Base-by-base conservation (phyloP, 1,140 invertebrate species). In the Oryzaephilus surinamensis region DNA sequence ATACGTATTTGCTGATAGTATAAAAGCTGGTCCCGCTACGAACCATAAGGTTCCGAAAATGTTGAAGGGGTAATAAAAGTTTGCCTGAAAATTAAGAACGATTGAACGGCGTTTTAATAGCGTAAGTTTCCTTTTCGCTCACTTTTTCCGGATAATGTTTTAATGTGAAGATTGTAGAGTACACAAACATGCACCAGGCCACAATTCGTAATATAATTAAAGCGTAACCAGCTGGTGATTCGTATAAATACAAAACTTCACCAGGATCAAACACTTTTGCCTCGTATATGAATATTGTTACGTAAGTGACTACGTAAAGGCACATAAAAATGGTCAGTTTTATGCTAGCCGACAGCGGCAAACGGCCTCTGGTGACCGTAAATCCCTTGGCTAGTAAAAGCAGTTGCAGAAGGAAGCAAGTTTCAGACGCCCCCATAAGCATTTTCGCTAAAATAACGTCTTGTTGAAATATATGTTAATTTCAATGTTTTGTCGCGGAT, bases 321-420 rank as follows among this genome's bases (percentile, higher is more conserved):
- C 76, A 78, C 70, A 88, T 79, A 58, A 94, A 86, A n/a, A 85
- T 65, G 4, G 77, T 80, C 10, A 90, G 64, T 64, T 88, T 85
- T 3, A 84, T 67, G 1, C 75, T 73, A 13, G 81, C 80, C 8
- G 62, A 65, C 1, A 74, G 62, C 26, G 79, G 73, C 8, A 94
- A 62, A 2, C 84, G 61, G 0, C 84, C 89, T 38, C 88, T 70
- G 0, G 90, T 94, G 8, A 95, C 80, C 0, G 90, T 94, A 54
- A 82, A 94, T 2, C 91, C 90, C 62, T 94, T 89, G 0, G 81
- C 88, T 54, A 93, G 65, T 11, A 95, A 61, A 14, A 95, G 65
- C 16, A 95, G 65, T 19, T 94, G 64, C 1, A 90, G 53, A 0
- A 93, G 66, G 48, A 86, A 91, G 2, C 73, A 60, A 32, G 76